These are phyloP conservation scores for Oostethus manadensis DNA, from an alignment of 2,113 vertebrate species.

Conservation along the genomic window DNA sequence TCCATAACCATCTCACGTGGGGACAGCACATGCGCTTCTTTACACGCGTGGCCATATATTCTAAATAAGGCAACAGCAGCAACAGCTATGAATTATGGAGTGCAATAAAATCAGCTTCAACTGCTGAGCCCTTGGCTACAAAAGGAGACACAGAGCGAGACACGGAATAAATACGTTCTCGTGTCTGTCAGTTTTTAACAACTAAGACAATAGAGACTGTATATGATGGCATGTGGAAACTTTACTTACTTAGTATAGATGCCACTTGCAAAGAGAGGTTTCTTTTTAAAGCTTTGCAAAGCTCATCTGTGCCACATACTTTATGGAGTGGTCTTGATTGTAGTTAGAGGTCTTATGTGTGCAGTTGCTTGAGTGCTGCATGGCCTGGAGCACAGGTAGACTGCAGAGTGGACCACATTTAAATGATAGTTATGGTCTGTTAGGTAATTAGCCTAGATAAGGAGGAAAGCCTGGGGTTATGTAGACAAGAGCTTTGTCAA, in stretches of 20 bases:
- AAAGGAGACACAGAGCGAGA: background rate
- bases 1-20: slow-evolving; percentile 23
- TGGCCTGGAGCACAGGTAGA: too few species aligned
- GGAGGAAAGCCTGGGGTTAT: slow-evolving; percentile 57
- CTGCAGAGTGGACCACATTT: too few species aligned
- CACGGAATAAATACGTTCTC: slow-evolving; percentile 1
- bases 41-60: slow-evolving; percentile 27
- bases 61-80: slow-evolving; percentile 47
- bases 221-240: background rate
- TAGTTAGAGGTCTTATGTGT: background rate
- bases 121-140: slow-evolving; percentile 8
- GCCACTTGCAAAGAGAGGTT: background rate
- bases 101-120: slow-evolving; percentile 32
- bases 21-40: slow-evolving; percentile 26
- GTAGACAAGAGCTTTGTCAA: slow-evolving; percentile 24
- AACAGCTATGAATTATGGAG: slow-evolving; percentile 54
- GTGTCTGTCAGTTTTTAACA: background rate
- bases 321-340: background rate
- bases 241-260: background rate
- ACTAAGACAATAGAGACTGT: background rate
- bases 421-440: slow-evolving; percentile 39
- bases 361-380: background rate
- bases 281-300: too few species aligned
- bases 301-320: background rate
- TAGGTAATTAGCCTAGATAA: slow-evolving; percentile 56